phyloP scores from a whole-genome alignment of 2,113 vertebrate species.

The Hypanus sabinus region DNA sequence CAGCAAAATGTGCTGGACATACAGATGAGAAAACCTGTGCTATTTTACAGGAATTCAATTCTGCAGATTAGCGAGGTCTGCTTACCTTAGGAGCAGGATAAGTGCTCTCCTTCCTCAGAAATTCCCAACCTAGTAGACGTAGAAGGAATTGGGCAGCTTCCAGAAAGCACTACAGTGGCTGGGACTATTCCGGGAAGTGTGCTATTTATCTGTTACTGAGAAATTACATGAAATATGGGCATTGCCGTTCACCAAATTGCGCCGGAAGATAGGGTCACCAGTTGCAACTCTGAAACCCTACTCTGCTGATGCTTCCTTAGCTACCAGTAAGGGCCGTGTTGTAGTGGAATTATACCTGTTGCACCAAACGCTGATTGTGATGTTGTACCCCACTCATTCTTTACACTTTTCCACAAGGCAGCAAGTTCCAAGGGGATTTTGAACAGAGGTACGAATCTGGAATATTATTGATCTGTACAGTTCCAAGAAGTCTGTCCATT shows the following conservation, averaged over 20 bases:
- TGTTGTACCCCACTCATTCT: neutral
- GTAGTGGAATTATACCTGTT: neutral
- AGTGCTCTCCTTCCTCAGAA: neutral
- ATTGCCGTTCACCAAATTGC: neutral
- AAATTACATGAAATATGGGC: neutral
- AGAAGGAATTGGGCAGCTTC: neutral
- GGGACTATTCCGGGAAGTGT: neutral
- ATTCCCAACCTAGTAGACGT: neutral
- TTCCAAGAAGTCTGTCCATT: too few species aligned
- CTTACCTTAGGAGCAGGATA: neutral
- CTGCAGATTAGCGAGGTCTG: neutral
- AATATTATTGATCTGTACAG: too few species aligned
- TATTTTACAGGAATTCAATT: neutral
- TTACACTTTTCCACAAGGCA: neutral
- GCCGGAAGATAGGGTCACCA: neutral
- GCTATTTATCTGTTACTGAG: neutral
- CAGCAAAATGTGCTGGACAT: neutral
- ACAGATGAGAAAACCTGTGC: neutral
- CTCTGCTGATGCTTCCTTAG: neutral
- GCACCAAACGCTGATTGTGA: too few species aligned
- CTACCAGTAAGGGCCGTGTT: neutral
- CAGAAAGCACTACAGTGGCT: neutral
- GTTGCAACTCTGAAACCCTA: neutral
- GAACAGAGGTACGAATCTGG: neutral
- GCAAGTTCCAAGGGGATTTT: neutral